Base-by-base conservation (phyloP, 2,888 invertebrate genomes). In the Rhaphigaster nebulosa region DNA sequence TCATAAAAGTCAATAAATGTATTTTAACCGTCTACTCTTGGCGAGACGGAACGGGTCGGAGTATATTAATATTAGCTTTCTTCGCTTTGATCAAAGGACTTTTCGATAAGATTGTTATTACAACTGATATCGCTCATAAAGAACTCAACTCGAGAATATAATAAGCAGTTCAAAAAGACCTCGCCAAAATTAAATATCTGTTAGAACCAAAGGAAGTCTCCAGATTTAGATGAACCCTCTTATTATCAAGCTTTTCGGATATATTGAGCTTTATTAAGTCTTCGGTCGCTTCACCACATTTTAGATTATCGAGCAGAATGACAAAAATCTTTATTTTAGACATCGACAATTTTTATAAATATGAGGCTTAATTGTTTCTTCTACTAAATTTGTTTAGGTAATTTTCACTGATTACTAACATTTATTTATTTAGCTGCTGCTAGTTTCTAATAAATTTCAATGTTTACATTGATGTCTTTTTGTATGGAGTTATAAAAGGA, bases 121-220 rank as follows among this genome's bases (percentile, higher is more conserved):
- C 70, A 76, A 76, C 20, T 76, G 70, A 76, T 76, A 13, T 23
- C 38, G 70, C 70, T 76, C 38, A 76, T 76, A 76, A 76, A 38
- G 70, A 76, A 76, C 20, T 38, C 20, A 38, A 38, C 70, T 76
- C 20, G 38, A 76, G 70, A 38, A 38, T 76, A 38, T 76, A 76
- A 76, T 76, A 76, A 76, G 70, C 70, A 34, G 34, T 23, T 76
- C 70, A 76, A 76, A 76, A 76, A 38, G 70, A 3, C 20, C 34
- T 20, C 23, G 8, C 6, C 38, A 23, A 38, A 38, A 76, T 76
- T 76, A 65, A 65, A 65, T 65, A 76, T 76, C 70, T 76, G 18
- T 70, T 70, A 34, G 70, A 34, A 34, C 6, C 18, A 76, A 76
- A 76, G 70, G 70, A 38, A 76, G 1, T 34, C 34, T 76, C 20